A percentile compares a stretch with the other conserved stretches of the same genome.
phyloP scores from a whole-genome alignment of 2,888 invertebrate genomes.

The Ophion ellenae region DNA sequence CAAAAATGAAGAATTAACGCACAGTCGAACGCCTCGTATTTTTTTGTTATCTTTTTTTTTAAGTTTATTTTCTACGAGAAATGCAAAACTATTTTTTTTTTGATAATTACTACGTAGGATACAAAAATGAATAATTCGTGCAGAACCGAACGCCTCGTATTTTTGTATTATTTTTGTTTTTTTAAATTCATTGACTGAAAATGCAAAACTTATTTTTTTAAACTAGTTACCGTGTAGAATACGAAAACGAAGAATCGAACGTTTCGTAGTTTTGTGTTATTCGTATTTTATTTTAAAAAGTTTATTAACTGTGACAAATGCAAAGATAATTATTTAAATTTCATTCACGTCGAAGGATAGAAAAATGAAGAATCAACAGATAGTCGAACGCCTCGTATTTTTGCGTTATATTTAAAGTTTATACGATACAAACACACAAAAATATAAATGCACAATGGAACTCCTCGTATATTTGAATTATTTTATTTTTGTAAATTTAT shows the following conservation, averaged over 20 bases:
- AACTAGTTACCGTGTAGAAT: neutral
- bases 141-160: conserved; percentile 8
- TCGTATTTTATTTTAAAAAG: neutral
- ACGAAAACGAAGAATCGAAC: neutral
- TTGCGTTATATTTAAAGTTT: too few species aligned
- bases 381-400: conserved; percentile 24
- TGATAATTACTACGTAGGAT: too few species aligned
- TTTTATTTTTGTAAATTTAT: neutral
- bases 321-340: neutral
- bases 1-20: conserved; percentile 45
- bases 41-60: too few species aligned
- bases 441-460: conserved; percentile 30
- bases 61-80: too few species aligned
- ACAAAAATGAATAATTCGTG: too few species aligned
- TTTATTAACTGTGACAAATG: neutral
- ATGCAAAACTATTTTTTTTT: too few species aligned
- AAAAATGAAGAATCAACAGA: conserved; percentile 38
- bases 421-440: conserved; percentile 10
- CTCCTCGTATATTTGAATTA: neutral
- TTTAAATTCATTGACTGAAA: neutral
- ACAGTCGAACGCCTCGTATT: conserved; percentile 30
- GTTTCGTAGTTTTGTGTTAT: neutral
- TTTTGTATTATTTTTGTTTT: neutral
- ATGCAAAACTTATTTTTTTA: too few species aligned
- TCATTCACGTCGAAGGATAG: neutral